phyloP scores from a whole-genome alignment of 2,113 vertebrate genomes.

The Bothrops jararaca region DNA sequence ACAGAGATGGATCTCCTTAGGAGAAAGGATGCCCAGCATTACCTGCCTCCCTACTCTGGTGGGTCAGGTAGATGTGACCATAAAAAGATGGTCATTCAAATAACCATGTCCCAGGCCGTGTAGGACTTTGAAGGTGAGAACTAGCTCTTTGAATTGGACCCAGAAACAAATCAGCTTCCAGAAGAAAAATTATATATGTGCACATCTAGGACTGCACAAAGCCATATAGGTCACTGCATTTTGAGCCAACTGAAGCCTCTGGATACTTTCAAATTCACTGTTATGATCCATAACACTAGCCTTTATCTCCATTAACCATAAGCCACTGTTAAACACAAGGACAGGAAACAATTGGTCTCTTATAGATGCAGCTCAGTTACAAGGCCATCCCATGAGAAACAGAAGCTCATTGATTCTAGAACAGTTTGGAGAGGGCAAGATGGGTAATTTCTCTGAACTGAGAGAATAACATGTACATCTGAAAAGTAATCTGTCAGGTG shows the following conservation, averaged over 20 bases:
- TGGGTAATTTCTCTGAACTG: not conserved
- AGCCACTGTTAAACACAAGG: not conserved
- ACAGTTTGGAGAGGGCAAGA: not conserved
- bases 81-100: not conserved
- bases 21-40: not conserved
- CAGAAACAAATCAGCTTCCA: not conserved
- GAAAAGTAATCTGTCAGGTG: not conserved
- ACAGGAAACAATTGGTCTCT: not conserved
- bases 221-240: not conserved
- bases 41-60: not conserved
- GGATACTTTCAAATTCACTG: not conserved
- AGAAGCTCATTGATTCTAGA: not conserved
- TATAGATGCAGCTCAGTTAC: not conserved
- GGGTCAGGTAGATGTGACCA: not conserved
- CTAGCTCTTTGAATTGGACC: not conserved
- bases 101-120: not conserved
- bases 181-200: not conserved
- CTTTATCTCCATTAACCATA: not conserved
- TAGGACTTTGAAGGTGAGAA: not conserved
- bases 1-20: not conserved
- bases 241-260: not conserved
- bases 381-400: not conserved
- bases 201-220: not conserved
- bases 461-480: not conserved
- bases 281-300: not conserved